Conservation (phyloP, 2,797 vertebrate species). For the Anisognathus igniventris region DNA sequence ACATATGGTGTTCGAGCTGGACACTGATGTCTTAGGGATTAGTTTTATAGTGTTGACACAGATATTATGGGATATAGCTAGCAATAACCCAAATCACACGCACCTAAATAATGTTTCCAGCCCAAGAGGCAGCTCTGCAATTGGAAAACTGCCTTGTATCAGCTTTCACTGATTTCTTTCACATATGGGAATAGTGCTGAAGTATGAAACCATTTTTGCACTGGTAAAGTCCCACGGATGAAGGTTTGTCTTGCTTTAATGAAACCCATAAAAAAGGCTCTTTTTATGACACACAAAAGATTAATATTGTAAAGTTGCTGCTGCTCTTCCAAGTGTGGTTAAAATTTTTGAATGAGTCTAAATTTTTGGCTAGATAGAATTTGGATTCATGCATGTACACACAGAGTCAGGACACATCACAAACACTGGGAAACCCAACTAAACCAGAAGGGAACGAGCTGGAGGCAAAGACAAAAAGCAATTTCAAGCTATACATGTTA, state of each 20-base stretch:
- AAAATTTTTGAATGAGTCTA: not conserved
- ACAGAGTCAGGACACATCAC: not conserved
- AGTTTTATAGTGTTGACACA: not conserved
- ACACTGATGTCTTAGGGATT: not conserved
- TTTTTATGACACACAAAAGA: not conserved
- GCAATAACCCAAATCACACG: not conserved
- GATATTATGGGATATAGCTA: not conserved
- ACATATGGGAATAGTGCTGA: not conserved
- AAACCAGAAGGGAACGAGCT: not conserved
- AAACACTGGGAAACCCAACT: not conserved
- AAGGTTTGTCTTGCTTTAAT: not conserved
- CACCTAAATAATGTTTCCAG: not conserved
- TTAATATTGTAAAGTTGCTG: not conserved
- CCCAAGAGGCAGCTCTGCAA: not conserved
- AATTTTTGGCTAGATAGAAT: not conserved
- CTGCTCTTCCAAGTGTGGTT: not conserved
- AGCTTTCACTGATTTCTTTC: not conserved
- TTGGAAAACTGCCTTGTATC: not conserved
- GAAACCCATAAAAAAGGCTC: not conserved
- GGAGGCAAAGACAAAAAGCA: not conserved
- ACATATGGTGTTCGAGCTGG: fast-evolving
- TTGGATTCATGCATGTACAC: not conserved
- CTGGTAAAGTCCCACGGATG: not conserved
- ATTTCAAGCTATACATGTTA: not conserved
- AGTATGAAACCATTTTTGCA: not conserved